Base-by-base conservation (phyloP, 2,797 vertebrate genomes). In the Serranus cabrilla region DNA sequence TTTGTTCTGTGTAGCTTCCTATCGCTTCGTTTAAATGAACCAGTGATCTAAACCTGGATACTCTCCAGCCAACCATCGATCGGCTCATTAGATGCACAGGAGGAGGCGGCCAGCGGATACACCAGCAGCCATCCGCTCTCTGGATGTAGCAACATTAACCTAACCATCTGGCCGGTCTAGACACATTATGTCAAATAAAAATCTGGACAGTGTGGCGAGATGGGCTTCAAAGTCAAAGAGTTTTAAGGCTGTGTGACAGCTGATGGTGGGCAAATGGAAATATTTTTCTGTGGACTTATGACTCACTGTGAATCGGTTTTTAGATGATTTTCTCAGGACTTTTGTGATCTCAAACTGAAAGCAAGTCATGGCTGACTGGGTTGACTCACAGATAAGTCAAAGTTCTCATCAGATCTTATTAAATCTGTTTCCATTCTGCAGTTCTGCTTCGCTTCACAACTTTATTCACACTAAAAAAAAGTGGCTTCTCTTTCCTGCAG, bases 111-210 rank as follows among this genome's bases (percentile, higher is more conserved):
- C 64, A 60, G 60, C 47, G 67, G 62, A 75, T 18, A 49, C 50
- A 77, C 50, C 55, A 46, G 66, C 71, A 74, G 79, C 67, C 64
- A 72, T 63, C 51, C 16, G 21, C 81, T 47, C 42, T 74, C 75
- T 62, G 60, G 74, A 81, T 62, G 75, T 62, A 71, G 71, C 67
- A 57, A 74, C 78, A 89, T 86, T 86, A 90, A 82, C 65, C 61
- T 11, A 67, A 85, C 91, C 91, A 92, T 91, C 91, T 92, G 89
- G 78, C 47, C 42, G 2, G 81, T 87, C 82, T 84, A 84, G 81
- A 88, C 85, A 73, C 76, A 80, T 80, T 70, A 85, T 71, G 80
- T 70, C 73, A 66, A 62, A 42, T 58, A n/a, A 79, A 79, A 85
- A 68, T 64, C 74, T 69, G 71, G 78, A 75, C 60, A 27, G 45